Conservation (phyloP, 1,140 invertebrate species). For the Magallana ariakensis region DNA sequence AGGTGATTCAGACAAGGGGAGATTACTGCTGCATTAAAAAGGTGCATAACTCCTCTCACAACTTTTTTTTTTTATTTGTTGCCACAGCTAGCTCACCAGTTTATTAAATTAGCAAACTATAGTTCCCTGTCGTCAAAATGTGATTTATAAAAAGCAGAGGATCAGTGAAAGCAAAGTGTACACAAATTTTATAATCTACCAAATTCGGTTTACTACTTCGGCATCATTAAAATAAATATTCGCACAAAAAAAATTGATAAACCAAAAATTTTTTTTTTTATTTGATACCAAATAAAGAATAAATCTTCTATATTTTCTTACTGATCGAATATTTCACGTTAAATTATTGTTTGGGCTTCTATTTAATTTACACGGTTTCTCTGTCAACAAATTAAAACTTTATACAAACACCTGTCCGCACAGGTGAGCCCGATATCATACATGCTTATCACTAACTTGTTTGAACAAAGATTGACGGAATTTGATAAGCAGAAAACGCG, state of each 20-base stretch:
- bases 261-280: not conserved
- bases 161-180: slow-evolving; percentile 27
- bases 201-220: not conserved
- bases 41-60: slow-evolving; percentile 29
- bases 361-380: slow-evolving; percentile 3
- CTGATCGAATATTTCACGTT: not conserved
- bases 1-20: slow-evolving; percentile 23
- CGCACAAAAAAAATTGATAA: not conserved
- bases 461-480: slow-evolving; percentile 25
- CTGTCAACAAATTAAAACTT: not conserved
- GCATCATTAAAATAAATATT: no score
- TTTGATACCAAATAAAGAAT: not conserved
- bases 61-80: not conserved
- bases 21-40: slow-evolving; percentile 32
- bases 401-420: slow-evolving; percentile 5
- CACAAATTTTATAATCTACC: not conserved
- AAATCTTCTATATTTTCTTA: not conserved
- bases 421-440: slow-evolving; percentile 5
- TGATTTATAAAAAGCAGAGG: slow-evolving; percentile 22
- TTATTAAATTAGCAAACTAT: not conserved
- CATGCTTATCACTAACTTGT: slow-evolving; percentile 14
- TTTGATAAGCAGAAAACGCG: slow-evolving; percentile 20
- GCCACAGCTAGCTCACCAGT: slow-evolving; percentile 8
- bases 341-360: not conserved
- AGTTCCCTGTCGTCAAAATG: not conserved